Evolutionary conservation across 2,888 invertebrate species (phyloP).

Genomic region (Proisotoma minuta): DNA sequence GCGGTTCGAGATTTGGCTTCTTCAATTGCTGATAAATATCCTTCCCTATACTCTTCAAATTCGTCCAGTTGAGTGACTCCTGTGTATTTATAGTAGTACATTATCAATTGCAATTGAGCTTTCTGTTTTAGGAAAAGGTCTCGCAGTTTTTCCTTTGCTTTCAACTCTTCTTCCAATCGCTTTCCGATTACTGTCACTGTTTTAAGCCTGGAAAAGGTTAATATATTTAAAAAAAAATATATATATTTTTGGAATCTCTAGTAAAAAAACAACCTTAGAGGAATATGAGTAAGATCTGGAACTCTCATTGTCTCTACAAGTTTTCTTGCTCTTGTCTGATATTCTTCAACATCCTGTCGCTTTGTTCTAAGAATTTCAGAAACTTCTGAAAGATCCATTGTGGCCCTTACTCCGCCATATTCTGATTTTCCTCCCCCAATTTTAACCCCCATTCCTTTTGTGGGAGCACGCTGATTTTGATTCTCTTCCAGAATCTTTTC

Average conservation of each 20-base stretch:
- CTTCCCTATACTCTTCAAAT: constrained; percentile 12
- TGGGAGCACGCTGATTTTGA: constrained; percentile 24
- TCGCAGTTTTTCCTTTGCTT: constrained; percentile 34
- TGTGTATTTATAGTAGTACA: constrained; percentile 41
- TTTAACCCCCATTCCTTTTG: constrained; percentile 15
- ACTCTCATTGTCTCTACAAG: constrained; percentile 45
- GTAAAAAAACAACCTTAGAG: constrained; percentile 23
- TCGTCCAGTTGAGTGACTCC: constrained; percentile 33
- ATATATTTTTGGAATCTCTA: background rate
- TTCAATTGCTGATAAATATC: constrained; percentile 21
- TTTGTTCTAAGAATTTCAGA: constrained; percentile 25
- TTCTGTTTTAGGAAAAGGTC: constrained; percentile 39
- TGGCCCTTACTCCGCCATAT: no score
- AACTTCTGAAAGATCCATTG: constrained; percentile 13
- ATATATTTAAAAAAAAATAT: constrained; percentile 5
- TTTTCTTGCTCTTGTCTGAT: constrained; percentile 34
- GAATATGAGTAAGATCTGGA: constrained; percentile 42
- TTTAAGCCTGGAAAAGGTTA: constrained; percentile 21
- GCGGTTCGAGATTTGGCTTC: constrained; percentile 18
- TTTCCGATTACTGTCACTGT: constrained; percentile 38
- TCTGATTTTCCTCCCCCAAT: no score
- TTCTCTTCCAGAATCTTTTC: constrained; percentile 39
- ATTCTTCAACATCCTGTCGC: constrained; percentile 39
- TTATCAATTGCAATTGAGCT: constrained; percentile 35
- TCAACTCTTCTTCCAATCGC: constrained; percentile 32